Conservation (phyloP, 2,797 vertebrate genomes). For the Acipenser ruthenus region DNA sequence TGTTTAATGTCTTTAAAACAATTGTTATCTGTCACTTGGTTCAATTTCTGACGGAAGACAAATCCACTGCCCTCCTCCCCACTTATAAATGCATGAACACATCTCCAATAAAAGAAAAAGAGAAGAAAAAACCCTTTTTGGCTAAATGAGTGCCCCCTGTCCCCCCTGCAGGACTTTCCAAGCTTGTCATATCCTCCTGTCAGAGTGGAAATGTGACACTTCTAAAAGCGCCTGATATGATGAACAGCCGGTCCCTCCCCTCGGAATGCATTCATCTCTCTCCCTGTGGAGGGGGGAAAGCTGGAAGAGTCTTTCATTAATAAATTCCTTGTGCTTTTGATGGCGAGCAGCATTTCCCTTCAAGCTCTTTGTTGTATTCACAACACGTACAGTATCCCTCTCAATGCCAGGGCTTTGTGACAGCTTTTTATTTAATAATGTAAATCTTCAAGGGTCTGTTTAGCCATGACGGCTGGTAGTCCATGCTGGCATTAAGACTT, state of each 20-base stretch:
- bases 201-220: slow-evolving; percentile 9
- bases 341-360: background rate
- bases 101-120: too few species aligned
- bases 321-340: background rate
- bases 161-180: too few species aligned
- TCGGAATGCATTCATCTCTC: background rate
- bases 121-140: too few species aligned
- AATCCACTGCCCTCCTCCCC: too few species aligned
- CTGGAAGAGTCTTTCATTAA: background rate
- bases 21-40: too few species aligned
- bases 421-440: background rate
- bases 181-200: background rate
- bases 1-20: too few species aligned
- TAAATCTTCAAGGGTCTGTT: background rate
- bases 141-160: too few species aligned
- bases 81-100: too few species aligned
- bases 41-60: too few species aligned
- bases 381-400: background rate
- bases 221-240: slow-evolving; percentile 10
- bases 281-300: background rate
- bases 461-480: background rate
- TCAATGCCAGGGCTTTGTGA: background rate
- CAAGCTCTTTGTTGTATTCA: background rate
- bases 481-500: background rate
- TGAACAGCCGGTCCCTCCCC: slow-evolving; percentile 1